Evolutionary conservation across 2,888 invertebrate genomes (phyloP), one percentile per base, ranked within the genome.

Genomic region (Trachelus tabidus): DNA sequence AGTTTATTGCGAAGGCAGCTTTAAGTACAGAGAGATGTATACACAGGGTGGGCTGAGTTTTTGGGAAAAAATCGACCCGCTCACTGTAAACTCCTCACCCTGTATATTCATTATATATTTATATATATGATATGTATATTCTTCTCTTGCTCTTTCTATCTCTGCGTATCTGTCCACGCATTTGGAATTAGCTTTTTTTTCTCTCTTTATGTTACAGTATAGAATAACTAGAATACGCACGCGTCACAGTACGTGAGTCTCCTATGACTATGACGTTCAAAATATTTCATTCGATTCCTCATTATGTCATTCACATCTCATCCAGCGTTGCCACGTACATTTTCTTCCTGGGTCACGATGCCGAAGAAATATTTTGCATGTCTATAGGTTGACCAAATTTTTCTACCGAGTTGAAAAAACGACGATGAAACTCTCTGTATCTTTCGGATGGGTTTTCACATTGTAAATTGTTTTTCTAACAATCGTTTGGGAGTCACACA

Each of bases 391-490:
- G 23, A 23, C 37, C 0, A 9, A 0, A 56, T 9, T 15, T 56
- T 56, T 2, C 56, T 56, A 23, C 23, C 23, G 9, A 6, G 6
- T 6, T 23, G 56, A 56, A 56, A 56, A 2, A 56, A 56, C 9
- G 23, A 56, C 23, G 23, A 6, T 23, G 2, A 23, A 23, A 71
- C 71, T 71, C 71, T 31, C 15, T 12, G 34, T 9, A 71, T 33
- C 71, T 71, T 77, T 76, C 76, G 37, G 69, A 75, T 76, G 79
- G 76, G 69, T 76, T 76, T 73, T 71, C 73, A 33, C 76, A 79
- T 56, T 87, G 86, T 88, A 90, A 91, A 91, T 91, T 91, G 91
- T 91, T 91, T 91, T 91, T 91, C 91, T 91, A 91, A 91, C 91
- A 91, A 89, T 87, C 82, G 79, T 81, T 75, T 77, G 79, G 80